Evolutionary conservation across 2,113 vertebrate genomes (phyloP).

Genomic region (Siniperca knerii): DNA sequence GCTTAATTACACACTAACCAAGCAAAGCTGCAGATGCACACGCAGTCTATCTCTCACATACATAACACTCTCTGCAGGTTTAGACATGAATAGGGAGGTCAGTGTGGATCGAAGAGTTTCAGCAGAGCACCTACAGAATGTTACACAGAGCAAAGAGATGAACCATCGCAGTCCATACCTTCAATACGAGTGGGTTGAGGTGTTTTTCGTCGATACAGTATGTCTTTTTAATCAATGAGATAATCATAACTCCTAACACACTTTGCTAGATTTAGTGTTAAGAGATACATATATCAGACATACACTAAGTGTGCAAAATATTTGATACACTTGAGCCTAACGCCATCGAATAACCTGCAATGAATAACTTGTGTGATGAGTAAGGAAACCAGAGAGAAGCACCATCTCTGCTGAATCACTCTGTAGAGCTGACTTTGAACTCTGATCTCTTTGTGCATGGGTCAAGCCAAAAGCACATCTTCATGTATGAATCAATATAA

Average conservation of each 20-base stretch:
- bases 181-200: not conserved
- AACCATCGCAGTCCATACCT: not conserved
- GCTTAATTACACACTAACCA: not conserved
- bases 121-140: not conserved
- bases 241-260: not conserved
- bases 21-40: not conserved
- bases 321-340: not conserved
- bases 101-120: not conserved
- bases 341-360: constrained; percentile 1
- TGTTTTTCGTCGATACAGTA: not conserved
- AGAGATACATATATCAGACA: not conserved
- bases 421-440: not conserved
- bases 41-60: not conserved
- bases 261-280: not conserved
- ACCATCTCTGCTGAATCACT: not conserved
- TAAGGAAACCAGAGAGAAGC: not conserved
- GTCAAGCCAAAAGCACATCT: not conserved
- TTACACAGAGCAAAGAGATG: not conserved
- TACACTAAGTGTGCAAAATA: not conserved
- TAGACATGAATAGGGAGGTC: not conserved
- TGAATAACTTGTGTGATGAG: not conserved
- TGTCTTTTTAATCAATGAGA: not conserved
- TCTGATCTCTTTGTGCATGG: not conserved
- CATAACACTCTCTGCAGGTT: not conserved
- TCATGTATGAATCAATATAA: not conserved